A percentile compares a stretch with the other conserved stretches of the same genome.
Evolutionary conservation across 2,797 vertebrate genomes (phyloP).

Genomic region (Acanthurus lineatus): DNA sequence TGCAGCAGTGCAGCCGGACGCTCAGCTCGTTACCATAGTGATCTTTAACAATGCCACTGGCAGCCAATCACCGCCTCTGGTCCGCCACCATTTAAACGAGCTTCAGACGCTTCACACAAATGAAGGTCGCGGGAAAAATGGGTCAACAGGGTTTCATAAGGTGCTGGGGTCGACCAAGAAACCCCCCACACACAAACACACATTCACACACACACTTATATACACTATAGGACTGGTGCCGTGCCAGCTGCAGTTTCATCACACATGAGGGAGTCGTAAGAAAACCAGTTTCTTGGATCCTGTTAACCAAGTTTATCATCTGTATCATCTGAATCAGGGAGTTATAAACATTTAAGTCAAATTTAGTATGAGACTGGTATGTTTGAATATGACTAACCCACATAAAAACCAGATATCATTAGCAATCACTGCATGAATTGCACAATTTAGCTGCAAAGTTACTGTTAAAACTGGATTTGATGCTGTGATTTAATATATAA

Average conservation of each 20-base stretch:
- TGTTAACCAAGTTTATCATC: neutral
- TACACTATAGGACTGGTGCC: constrained; percentile 21
- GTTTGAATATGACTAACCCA: neutral
- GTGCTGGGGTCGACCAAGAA: constrained; percentile 43
- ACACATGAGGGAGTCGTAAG: neutral
- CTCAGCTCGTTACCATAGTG: constrained; percentile 81
- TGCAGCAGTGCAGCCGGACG: constrained; percentile 71
- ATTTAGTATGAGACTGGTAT: too few species aligned
- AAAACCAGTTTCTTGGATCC: constrained; percentile 22
- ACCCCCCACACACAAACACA: constrained; percentile 2
- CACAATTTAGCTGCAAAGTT: neutral
- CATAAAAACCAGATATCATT: neutral
- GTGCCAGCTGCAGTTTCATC: constrained; percentile 26
- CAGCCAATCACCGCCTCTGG: constrained; percentile 62
- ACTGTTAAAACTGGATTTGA: neutral
- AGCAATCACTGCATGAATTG: neutral
- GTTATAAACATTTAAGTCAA: neutral
- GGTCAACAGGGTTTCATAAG: constrained; percentile 76
- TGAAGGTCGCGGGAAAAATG: constrained; percentile 76
- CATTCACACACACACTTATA: constrained; percentile 31
- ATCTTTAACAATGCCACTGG: constrained; percentile 80
- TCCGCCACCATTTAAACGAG: constrained; percentile 71
- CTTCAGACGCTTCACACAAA: constrained; percentile 73
- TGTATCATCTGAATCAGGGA: neutral
- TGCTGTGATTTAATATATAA: neutral